Percentiles rank a stretch among this genome's conserved stretches.
These are phyloP conservation scores for Tupaia tana DNA, from an alignment of 2,113 vertebrate genomes.

Conservation along the genomic window DNA sequence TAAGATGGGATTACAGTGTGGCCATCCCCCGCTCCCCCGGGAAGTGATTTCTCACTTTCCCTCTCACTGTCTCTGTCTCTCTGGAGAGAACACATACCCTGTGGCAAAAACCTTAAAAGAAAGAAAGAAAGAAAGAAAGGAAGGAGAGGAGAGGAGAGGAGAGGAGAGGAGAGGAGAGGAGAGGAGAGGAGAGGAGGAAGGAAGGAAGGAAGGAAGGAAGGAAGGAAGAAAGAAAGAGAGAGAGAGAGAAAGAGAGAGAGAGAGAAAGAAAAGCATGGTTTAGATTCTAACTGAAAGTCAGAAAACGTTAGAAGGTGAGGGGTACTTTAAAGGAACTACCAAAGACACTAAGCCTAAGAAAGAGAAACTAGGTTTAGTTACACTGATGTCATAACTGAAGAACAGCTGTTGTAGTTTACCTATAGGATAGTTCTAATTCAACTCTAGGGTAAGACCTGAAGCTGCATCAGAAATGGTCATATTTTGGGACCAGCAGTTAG, in stretches of 20 bases:
- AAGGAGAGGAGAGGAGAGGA: too few species aligned
- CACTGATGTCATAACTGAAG: background rate
- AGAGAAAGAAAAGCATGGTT: background rate
- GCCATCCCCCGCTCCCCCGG: too few species aligned
- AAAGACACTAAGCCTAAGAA: background rate
- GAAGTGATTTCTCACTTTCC: too few species aligned
- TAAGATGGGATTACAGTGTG: too few species aligned
- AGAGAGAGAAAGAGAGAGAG: background rate
- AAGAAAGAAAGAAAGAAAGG: background rate
- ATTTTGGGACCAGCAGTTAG: too few species aligned
- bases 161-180: too few species aligned
- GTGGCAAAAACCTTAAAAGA: too few species aligned
- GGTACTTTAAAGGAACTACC: background rate
- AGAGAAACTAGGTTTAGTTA: background rate
- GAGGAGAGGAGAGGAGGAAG: too few species aligned
- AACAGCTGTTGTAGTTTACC: background rate
- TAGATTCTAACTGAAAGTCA: slow-evolving; percentile 38
- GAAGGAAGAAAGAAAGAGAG: background rate
- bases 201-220: too few species aligned
- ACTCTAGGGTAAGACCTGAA: slow-evolving; percentile 7
- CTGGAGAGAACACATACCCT: too few species aligned
- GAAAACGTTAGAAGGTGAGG: background rate
- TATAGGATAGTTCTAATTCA: background rate
- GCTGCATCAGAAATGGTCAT: background rate
- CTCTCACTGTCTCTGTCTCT: too few species aligned